Base-by-base conservation (phyloP, 2,888 invertebrate genomes). In the Kuschelorhynchus macadamiae region DNA sequence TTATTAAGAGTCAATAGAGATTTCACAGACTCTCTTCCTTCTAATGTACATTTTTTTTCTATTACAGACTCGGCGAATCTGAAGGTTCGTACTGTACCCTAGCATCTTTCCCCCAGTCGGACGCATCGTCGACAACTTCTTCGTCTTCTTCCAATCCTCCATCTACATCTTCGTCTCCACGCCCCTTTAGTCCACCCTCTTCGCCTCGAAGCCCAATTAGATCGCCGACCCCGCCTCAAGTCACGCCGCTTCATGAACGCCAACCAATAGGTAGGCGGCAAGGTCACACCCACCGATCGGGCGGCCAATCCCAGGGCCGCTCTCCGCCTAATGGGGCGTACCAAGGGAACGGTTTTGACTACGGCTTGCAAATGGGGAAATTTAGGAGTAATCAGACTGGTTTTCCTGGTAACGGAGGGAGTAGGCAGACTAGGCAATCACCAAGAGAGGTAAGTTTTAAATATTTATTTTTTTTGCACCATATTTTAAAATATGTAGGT, bases 51-150 rank as follows among this genome's bases (percentile, higher is more conserved):
- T n/a, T n/a, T 53, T 33, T 36, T 57, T 67, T 84, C 59, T 81
- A 79, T 79, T 85, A 76, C 73, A 87, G 88, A 78, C 87, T 88
- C 77, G 88, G 88, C 75, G 88, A 88, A 82, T 86, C 86, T 76
- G 86, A 87, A 83, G 88, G 88, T 74, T 88, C 88, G 75, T 88
- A 88, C 79, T 88, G 88, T 81, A 88, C 87, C 71, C 81, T 88
- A 80, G 88, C 88, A 73, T 87, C 87, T 64, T 88, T 88, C 74
- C 85, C 81, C 52, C 77, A 76, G 60, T 78, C 78, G 60, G 74
- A 73, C 52, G 74, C 77, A 49, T 76, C 77, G 18, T 72, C 74
- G 59, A 62, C 70, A 30, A 20, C 32, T 11, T 73, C 76, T 36
- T 74, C 75, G 14, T 67, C 72, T 47, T 50, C 65, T 32, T 56